Conservation (phyloP, 2,888 invertebrate genomes). For the Ernsta delagoae region DNA sequence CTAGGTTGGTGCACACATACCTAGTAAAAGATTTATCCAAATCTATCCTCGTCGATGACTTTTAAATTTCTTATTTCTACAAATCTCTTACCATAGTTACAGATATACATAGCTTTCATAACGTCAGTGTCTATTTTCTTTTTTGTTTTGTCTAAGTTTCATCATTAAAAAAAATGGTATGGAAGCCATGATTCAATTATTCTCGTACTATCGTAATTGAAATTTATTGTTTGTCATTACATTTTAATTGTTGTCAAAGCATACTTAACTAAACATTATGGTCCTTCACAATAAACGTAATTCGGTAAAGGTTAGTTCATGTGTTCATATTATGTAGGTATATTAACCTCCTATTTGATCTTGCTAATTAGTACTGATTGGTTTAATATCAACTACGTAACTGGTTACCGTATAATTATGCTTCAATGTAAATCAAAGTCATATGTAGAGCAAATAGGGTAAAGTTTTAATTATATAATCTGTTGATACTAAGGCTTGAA, state of each 20-base stretch:
- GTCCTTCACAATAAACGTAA: conserved; percentile 4
- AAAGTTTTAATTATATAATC: neutral
- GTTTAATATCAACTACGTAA: conserved; percentile 31
- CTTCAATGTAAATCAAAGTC: conserved; percentile 28
- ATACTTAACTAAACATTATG: conserved; percentile 24
- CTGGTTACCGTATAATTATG: conserved; percentile 21
- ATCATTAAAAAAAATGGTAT: too few relatives aligned
- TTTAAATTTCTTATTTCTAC: too few relatives aligned
- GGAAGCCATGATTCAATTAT: too few relatives aligned
- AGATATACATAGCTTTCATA: too few relatives aligned
- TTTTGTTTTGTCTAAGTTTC: too few relatives aligned
- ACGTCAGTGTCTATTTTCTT: too few relatives aligned
- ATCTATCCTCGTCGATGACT: too few relatives aligned
- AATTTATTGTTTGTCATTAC: neutral
- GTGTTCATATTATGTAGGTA: conserved; percentile 6
- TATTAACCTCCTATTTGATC: conserved; percentile 36
- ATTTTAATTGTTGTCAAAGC: conserved; percentile 23
- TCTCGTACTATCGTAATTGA: neutral
- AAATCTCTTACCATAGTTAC: too few relatives aligned
- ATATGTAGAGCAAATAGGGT: neutral
- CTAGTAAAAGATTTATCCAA: too few relatives aligned
- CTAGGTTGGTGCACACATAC: too few relatives aligned
- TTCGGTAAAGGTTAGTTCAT: conserved; percentile 19
- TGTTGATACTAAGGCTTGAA: neutral
- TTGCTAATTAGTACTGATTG: conserved; percentile 35